A percentile compares a stretch with the other conserved stretches of the same genome.
These are phyloP conservation scores for Odontamblyopus lacepedii DNA, from an alignment of 2,797 vertebrate genomes.

Conservation along the genomic window DNA sequence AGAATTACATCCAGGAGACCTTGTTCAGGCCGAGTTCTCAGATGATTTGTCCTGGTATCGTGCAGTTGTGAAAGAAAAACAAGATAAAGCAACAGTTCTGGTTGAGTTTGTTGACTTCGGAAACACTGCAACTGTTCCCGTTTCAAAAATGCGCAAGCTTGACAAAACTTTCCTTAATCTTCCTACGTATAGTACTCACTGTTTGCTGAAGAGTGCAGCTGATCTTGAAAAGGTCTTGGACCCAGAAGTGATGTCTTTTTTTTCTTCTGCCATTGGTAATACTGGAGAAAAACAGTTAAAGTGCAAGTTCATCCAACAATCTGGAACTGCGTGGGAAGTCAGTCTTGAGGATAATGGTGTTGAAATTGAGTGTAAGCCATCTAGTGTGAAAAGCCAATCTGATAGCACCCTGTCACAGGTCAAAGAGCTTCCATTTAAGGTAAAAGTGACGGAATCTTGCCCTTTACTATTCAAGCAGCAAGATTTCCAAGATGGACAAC, in stretches of 20 bases:
- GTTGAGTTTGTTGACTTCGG: slow-evolving; percentile 94
- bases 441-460: slow-evolving; percentile 35
- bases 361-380: slow-evolving; percentile 62
- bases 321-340: slow-evolving; percentile 85
- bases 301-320: slow-evolving; percentile 82
- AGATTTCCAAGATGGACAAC: slow-evolving; percentile 65
- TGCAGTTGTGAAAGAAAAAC: slow-evolving; percentile 80
- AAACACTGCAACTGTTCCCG: slow-evolving; percentile 77
- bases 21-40: slow-evolving; percentile 86
- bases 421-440: slow-evolving; percentile 30
- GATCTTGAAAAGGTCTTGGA: slow-evolving; percentile 34
- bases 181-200: slow-evolving; percentile 82
- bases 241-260: slow-evolving; percentile 65
- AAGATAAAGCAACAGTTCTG: slow-evolving; percentile 41
- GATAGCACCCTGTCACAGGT: slow-evolving; percentile 3
- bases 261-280: slow-evolving; percentile 73
- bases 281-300: slow-evolving; percentile 66
- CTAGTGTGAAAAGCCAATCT: slow-evolving; percentile 32
- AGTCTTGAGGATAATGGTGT: slow-evolving; percentile 76
- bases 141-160: slow-evolving; percentile 73
- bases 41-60: slow-evolving; percentile 89
- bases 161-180: slow-evolving; percentile 55
- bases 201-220: slow-evolving; percentile 72
- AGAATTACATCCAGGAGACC: slow-evolving; percentile 76
- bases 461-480: slow-evolving; percentile 36